Evolutionary conservation across 1,140 invertebrate genomes (phyloP), one percentile per base, ranked within the genome.

Genomic region (Saccostrea cuccullata): DNA sequence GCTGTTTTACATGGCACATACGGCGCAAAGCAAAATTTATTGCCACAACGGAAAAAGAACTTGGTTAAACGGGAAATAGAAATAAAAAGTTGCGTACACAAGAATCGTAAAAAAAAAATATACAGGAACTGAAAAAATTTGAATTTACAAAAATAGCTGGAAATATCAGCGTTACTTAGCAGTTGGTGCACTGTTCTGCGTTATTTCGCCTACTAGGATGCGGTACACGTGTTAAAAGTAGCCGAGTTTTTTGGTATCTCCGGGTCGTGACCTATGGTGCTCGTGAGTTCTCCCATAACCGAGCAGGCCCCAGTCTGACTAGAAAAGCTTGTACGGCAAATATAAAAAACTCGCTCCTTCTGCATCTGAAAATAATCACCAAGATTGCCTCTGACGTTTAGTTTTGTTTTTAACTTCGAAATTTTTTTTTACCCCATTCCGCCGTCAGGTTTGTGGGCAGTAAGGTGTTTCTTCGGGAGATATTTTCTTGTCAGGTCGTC

Each of bases 11-110:
- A 77, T 77, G 70, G 70, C 70, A 77, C 70, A 77, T 77, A 77
- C 70, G 70, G 70, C 70, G 70, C 70, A 77, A 77, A 77, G 70
- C 30, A 77, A 77, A 77, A 77, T 77, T 77, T 77, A 77, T 77
- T 77, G 26, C 70, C 70, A 77, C 70, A 77, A 77, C 70, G 70
- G 70, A 77, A 77, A 47, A 77, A 77, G 70, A 77, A 77, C 70
- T 77, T 77, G 70, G 70, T 77, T 77, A 77, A 77, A 77, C 70
- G 70, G 70, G 70, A 77, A 77, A 17, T 11, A 77, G 70, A 77
- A 77, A 77, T 30, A 77, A 77, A 77, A 77, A 73, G 67, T 77
- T 36, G 36, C 70, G 26, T 77, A 77, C 26, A 30, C 70, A 77
- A 17, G 70, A 77, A 77, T 77, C 70, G 26, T 77, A 77, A 77